phyloP scores from a whole-genome alignment of 2,888 invertebrate species.

The Caenorhabditis sp. region DNA sequence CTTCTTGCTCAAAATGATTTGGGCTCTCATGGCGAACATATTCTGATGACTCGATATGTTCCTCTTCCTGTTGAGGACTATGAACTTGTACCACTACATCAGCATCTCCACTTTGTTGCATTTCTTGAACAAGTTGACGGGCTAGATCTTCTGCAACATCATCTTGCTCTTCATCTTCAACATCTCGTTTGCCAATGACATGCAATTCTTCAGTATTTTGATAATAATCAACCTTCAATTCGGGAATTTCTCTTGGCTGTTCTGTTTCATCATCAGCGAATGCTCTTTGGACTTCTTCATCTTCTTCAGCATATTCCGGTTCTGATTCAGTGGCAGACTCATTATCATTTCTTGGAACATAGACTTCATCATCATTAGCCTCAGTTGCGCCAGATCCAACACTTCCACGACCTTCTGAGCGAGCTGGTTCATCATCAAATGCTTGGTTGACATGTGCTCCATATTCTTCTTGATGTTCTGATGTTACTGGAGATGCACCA shows the following conservation, averaged over 20 bases:
- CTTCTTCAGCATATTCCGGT: conserved; percentile 45
- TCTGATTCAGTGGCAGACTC: conserved; percentile 33
- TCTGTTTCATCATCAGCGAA: conserved; percentile 10
- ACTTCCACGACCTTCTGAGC: neutral
- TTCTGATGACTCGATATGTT: neutral
- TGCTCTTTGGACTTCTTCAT: conserved; percentile 7
- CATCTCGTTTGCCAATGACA: neutral
- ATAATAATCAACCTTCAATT: conserved; percentile 2
- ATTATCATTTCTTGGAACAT: conserved; percentile 7
- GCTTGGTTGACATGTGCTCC: neutral
- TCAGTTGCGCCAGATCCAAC: conserved; percentile 11
- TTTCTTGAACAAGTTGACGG: neutral
- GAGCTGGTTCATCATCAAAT: neutral
- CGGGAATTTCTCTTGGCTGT: conserved; percentile 3
- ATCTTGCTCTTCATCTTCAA: neutral
- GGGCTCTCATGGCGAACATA: neutral
- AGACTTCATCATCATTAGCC: neutral
- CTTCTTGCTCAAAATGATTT: neutral
- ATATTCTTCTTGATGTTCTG: conserved; percentile 9
- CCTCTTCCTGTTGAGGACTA: neutral
- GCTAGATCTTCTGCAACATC: neutral
- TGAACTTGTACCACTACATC: neutral
- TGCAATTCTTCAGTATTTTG: neutral
- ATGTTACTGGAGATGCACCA: neutral
- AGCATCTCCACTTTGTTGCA: neutral